Conservation (phyloP, 1,140 invertebrate species). For the Pachyrhynchus sulphureomaculatus region DNA sequence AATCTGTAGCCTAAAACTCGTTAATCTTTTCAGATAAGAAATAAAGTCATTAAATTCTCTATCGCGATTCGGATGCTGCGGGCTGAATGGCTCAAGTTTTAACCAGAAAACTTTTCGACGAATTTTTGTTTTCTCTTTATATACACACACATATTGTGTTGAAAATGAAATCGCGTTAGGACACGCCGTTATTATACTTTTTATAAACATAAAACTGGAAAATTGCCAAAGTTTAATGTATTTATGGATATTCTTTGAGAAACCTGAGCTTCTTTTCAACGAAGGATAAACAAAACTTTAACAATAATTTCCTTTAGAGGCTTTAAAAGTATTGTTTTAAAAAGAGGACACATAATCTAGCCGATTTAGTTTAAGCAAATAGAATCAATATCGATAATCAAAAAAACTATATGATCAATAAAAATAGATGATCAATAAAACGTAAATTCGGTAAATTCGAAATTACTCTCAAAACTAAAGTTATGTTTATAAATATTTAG, state of each 20-base stretch:
- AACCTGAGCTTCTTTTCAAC: neutral
- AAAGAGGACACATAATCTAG: neutral
- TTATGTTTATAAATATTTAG: too few relatives aligned
- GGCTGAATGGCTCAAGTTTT: slow-evolving; percentile 43
- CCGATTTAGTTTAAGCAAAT: too few relatives aligned
- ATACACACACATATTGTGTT: slow-evolving; percentile 25
- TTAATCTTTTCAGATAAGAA: slow-evolving; percentile 47
- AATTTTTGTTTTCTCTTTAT: slow-evolving; percentile 34
- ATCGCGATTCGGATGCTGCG: slow-evolving; percentile 38
- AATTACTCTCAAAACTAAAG: too few relatives aligned
- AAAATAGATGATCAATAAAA: too few relatives aligned
- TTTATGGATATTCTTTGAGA: slow-evolving; percentile 17
- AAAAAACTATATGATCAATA: too few relatives aligned
- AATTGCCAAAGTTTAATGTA: slow-evolving; percentile 15
- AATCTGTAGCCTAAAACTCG: slow-evolving; percentile 45
- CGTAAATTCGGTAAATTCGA: too few relatives aligned
- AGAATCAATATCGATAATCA: too few relatives aligned
- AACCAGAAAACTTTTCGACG: slow-evolving; percentile 45
- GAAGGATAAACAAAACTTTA: slow-evolving; percentile 1
- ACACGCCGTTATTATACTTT: slow-evolving; percentile 18
- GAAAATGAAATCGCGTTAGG: slow-evolving; percentile 27
- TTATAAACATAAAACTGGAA: slow-evolving; percentile 18
- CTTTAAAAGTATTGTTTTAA: neutral
- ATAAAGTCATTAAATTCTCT: slow-evolving; percentile 47
- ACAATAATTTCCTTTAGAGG: slow-evolving; percentile 2